A percentile compares a stretch with the other conserved stretches of the same genome.
These are phyloP conservation scores for Menidia beryllina DNA, from an alignment of 2,113 vertebrate species.

Conservation along the genomic window DNA sequence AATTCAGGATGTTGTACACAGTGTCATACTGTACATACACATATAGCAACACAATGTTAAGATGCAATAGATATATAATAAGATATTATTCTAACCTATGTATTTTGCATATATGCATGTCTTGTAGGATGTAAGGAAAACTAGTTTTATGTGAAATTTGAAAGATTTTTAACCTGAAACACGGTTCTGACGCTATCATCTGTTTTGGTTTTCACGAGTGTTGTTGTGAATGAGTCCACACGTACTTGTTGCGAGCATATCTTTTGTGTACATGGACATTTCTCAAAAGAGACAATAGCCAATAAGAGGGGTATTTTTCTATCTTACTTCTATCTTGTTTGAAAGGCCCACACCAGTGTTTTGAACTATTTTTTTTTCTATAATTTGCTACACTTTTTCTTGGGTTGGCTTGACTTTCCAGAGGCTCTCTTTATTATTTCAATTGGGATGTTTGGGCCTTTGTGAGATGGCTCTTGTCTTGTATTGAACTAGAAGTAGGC, in stretches of 20 bases:
- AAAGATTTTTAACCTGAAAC: conserved; percentile 49
- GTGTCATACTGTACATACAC: conserved; percentile 73
- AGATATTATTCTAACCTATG: conserved; percentile 67
- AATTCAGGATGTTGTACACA: conserved; percentile 58
- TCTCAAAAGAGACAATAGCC: conserved; percentile 21
- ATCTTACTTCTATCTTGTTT: conserved; percentile 10
- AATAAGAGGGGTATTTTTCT: conserved; percentile 2
- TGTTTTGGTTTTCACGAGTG: conserved; percentile 44
- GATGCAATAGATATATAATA: conserved; percentile 79
- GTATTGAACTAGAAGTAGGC: not conserved
- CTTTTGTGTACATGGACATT: conserved; percentile 44
- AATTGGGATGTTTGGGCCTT: conserved; percentile 1
- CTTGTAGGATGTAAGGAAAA: conserved; percentile 61
- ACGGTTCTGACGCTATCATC: conserved; percentile 22
- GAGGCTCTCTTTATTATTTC: not conserved
- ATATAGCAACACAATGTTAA: conserved; percentile 63
- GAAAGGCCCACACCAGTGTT: conserved; percentile 17
- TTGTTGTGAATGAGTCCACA: conserved; percentile 40
- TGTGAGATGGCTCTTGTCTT: not conserved
- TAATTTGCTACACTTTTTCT: not conserved
- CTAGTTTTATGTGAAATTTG: conserved; percentile 53
- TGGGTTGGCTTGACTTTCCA: not conserved
- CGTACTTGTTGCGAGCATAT: conserved; percentile 38
- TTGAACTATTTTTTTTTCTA: not conserved
- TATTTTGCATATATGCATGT: conserved; percentile 84